These are phyloP conservation scores for Geococcyx californianus DNA, from an alignment of 2,113 vertebrate genomes.

Conservation along the genomic window DNA sequence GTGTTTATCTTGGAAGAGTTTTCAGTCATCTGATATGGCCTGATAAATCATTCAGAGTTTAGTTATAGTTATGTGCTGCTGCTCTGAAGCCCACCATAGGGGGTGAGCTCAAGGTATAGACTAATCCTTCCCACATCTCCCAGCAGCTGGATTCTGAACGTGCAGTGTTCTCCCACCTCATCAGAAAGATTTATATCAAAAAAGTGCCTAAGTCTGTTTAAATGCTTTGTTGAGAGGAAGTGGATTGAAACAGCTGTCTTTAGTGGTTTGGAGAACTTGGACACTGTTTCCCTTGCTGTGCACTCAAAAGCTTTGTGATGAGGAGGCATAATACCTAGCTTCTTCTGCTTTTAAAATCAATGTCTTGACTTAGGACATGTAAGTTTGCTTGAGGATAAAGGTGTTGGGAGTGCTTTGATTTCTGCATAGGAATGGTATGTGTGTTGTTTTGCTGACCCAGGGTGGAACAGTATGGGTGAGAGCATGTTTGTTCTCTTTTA, in stretches of 20 bases:
- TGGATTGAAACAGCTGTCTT: background rate
- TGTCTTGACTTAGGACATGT: rapidly evolving
- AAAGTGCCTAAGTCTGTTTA: background rate
- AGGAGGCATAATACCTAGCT: background rate
- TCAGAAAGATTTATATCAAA: background rate
- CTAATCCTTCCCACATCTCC: background rate
- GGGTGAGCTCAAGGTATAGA: background rate
- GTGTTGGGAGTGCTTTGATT: background rate
- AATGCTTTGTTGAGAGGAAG: background rate
- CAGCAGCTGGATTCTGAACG: background rate
- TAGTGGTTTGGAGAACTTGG: background rate
- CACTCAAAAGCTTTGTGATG: background rate
- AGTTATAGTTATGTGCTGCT: background rate
- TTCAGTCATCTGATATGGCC: background rate
- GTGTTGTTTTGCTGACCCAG: background rate
- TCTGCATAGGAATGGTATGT: background rate
- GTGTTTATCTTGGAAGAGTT: background rate
- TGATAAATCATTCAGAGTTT: background rate
- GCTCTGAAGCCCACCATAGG: background rate
- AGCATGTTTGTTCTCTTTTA: background rate
- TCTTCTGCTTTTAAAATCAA: background rate
- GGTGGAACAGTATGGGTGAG: background rate
- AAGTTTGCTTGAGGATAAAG: background rate
- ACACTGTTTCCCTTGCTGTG: background rate
- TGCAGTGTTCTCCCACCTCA: background rate